Base-by-base conservation (phyloP, 2,888 invertebrate species). In the Magallana nippona region DNA sequence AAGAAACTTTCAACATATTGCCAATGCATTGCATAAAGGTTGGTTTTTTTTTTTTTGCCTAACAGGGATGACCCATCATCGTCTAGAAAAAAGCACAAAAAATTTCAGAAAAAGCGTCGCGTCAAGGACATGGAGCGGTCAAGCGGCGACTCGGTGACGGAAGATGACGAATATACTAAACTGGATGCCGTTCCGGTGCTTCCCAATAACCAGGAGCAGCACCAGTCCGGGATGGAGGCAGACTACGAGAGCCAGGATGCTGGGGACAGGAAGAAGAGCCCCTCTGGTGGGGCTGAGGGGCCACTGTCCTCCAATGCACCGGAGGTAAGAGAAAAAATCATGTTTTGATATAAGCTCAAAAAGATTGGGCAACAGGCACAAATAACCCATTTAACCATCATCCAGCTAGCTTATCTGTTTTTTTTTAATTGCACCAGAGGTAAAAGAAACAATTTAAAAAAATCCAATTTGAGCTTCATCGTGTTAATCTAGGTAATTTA, bases 101-200 rank as follows among this genome's bases (percentile, higher is more conserved):
- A 89, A 86, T 91, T 91, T 85, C 91, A 92, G 88, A 92, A 91
- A 86, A 88, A 90, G 82, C 86, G 92, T 58, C 91, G 92, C 85
- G 89, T 90, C 22, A 88, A 90, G 79, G 93, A 92, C 78, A 88
- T 91, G 13, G 93, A 92, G 83, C 86, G 90, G 60, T 93, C 93
- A 1, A 93, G 93, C 84, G 93, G 94, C n/a, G 94, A 94, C 84
- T 93, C 93, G 2, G 94, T 93, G 87, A 91, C 91, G 82, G 90
- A 91, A 57, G 91, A 91, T 44, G 87, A 90, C n/a, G 82, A 82
- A 17, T 85, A 85, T n/a, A n/a, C n/a, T 44, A 77, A 83, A 22
- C 88, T 85, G n/a, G 88, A 88, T 58, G 87, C 87, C 44, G 86
- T 89, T 80, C 90, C 88, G 27, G 85, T 87, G 22, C 78, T 84